Percentiles rank a stretch among this genome's conserved stretches.
These are phyloP conservation scores for Mellivora capensis DNA, from an alignment of 2,113 vertebrate genomes.

Conservation along the genomic window DNA sequence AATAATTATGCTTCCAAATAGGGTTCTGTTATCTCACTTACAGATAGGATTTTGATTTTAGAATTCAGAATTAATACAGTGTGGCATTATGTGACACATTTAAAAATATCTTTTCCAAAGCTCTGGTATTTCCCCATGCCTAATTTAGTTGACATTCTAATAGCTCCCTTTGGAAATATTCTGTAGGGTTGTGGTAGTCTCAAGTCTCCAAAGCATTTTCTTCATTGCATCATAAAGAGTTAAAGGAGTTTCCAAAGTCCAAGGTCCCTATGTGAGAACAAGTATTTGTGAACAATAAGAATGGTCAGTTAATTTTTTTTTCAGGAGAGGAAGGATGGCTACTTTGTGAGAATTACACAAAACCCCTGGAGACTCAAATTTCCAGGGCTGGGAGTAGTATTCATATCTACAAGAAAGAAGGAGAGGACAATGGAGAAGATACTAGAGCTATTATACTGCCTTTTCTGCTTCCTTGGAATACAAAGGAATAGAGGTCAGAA, in stretches of 20 bases:
- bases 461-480: background rate
- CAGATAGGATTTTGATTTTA: background rate
- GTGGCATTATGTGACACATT: background rate
- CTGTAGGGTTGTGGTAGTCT: background rate
- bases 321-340: background rate
- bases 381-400: background rate
- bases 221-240: background rate
- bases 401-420: background rate
- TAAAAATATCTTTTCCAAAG: background rate
- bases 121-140: background rate
- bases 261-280: background rate
- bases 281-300: background rate
- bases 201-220: background rate
- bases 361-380: background rate
- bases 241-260: background rate
- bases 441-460: background rate
- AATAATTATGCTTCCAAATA: background rate
- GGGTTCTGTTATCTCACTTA: background rate
- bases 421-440: background rate
- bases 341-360: background rate
- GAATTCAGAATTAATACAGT: background rate
- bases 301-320: background rate
- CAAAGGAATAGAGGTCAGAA: conserved; percentile 8
- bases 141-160: background rate
- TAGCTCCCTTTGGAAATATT: conserved; percentile 45